Base-by-base conservation (phyloP, 2,797 vertebrate species). In the Enteromius trimaculatus region DNA sequence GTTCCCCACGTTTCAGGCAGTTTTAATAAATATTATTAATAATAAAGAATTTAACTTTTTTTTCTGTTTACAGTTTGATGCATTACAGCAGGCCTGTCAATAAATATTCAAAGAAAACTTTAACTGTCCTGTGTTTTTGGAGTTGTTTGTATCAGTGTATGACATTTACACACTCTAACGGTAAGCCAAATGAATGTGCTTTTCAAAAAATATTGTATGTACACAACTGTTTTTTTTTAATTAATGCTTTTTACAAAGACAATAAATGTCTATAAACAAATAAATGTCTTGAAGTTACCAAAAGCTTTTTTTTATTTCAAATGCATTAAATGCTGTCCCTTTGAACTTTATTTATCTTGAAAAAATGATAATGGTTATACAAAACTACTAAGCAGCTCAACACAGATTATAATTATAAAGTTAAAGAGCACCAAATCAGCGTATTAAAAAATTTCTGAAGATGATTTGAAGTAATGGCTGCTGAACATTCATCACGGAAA, bases 41-140 rank as follows among this genome's bases (percentile, higher is more conserved):
- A 87, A 72, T 90, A 89, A 23, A 89, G 88, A 75, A 85, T 90
- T 91, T 92, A 90, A 90, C 87, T 90, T 91, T 86, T 91, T 86
- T 89, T 89, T 91, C 84, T 91, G 92, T 94, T 91, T 93, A 92
- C 92, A 92, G 88, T 91, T 91, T 91, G 44, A 91, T 89, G 72
- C 90, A 90, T 90, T 81, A 87, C 88, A 88, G 80, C 74, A 75
- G 79, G 80, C 71, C 85, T 86, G 81, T 83, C 39, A 77, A 77
- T 80, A 82, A 81, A 84, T 84, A 77, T 70, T 68, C 85, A 83
- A 84, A 79, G 42, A 83, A 86, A 16, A 64, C 16, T 69, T 47
- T 21, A 42, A 58, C 51, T 65, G 44, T 64, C 0, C 53, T 31
- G 8, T 29, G 17, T 76, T 75, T 72, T 47, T 71, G 68, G 14